Base-by-base conservation (phyloP, 2,797 vertebrate genomes). In the Gadopsis bispinosus region DNA sequence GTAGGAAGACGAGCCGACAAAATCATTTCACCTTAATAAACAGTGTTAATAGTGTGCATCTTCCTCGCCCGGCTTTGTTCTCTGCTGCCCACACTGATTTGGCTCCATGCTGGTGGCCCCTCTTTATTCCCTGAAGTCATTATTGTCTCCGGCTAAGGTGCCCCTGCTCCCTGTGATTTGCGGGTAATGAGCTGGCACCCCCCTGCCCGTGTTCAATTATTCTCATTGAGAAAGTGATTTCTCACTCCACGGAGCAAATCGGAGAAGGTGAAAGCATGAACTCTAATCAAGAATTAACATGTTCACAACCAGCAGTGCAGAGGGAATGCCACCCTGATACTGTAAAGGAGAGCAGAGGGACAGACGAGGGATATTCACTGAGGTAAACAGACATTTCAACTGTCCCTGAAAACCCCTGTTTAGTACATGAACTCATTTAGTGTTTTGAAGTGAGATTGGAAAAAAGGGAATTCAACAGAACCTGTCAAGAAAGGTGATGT, bases 151-250 rank as follows among this genome's bases (percentile, higher is more conserved):
- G 45, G 84, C 92, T 93, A 92, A 94, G 94, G 93, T 95, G 90
- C 88, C 89, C 90, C 83, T 55, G 88, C 88, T 90, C 89, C 84
- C 90, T 91, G 90, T 94, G 94, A 94, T 92, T 93, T 94, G 91
- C 90, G 93, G 94, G 93, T 95, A 96, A 96, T 95, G 94, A 95
- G 91, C 93, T 95, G 94, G 90, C 91, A 91, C 88, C 93, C 90
- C 90, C 90, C 84, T 88, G 88, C 91, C 91, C 86, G 81, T 93
- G 92, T 95, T 95, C 94, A 95, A 95, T 95, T 95, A 95, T 93
- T 95, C 93, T 95, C 94, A 93, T 95, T 93, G 93, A 94, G 92
- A 94, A 94, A 95, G 91, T 93, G 94, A 95, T 95, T 95, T 95
- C 93, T 95, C 95, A 95, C 93, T 95, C 92, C 92, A 87, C 62